Evolutionary conservation across 2,797 vertebrate genomes (phyloP), one percentile per base, ranked within the genome.

Genomic region (Spea hammondii): DNA sequence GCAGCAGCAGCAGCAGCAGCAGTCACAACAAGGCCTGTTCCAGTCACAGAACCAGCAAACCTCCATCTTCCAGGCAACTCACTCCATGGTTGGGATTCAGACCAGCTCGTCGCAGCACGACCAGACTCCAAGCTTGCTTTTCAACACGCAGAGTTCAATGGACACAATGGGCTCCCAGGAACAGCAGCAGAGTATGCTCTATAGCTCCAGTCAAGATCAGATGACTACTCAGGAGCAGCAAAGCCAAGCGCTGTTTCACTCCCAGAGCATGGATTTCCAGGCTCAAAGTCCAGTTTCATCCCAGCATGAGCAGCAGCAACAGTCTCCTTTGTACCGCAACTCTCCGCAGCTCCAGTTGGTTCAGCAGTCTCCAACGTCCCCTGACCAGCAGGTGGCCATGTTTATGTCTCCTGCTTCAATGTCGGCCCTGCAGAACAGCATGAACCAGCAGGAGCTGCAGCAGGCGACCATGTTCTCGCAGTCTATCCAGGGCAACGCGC

Each of bases 301-400:
- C 82, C 90, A 91, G 76, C 85, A 89, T 0, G 94, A 95, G 73
- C 88, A 92, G 17, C 88, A 92, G 45, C 92, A 90, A 62, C 95
- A 96, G 85, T 92, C 94, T 46, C 82, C 93, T 66, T 90, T 99
- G 86, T 99, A 96, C 89, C 96, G 96, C 85, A 93, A 93, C 84
- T 96, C 96, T 0, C 94, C 97, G 84, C 96, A 96, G 75, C 96
- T 99, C 90, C 97, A 98, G 85, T 83, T 99, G 83, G 94, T 94
- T 64, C 91, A 91, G 82, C 91, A 92, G 65, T 89, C 95, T 51
- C 88, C 90, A 71, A 88, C 82, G 82, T 91, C 88, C 77, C 92
- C 94, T 84, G 95, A 96, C 79, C 94, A 93, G 49, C 93, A 96
- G 32, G 95, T 98, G 83, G 90, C 94, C 65, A 93, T 99, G 82